These are phyloP conservation scores for Syngnathus scovelli DNA, from an alignment of 2,113 vertebrate genomes.

Conservation along the genomic window DNA sequence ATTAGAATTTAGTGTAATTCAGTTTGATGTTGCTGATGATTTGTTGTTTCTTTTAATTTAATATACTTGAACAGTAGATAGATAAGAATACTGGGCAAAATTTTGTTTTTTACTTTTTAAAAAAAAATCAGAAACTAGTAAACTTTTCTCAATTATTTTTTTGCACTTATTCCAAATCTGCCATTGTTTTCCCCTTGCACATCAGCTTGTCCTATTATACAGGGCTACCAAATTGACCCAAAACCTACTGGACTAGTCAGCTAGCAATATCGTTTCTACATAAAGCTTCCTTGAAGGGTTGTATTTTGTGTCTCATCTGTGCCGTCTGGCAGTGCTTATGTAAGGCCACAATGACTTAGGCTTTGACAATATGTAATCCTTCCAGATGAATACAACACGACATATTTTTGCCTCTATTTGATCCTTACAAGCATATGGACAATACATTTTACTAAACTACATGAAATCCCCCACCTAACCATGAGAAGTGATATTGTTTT, in stretches of 20 bases:
- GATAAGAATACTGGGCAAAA: no score
- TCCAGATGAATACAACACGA: constrained; percentile 46
- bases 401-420: constrained; percentile 51
- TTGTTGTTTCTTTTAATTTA: no score
- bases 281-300: constrained; percentile 4
- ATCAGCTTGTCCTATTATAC: not conserved
- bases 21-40: no score
- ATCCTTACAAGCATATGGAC: constrained; percentile 32
- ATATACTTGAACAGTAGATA: no score
- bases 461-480: constrained; percentile 14
- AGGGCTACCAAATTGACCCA: not conserved
- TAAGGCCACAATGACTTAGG: constrained; percentile 35
- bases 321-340: constrained; percentile 26
- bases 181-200: no score
- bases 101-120: no score
- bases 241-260: not conserved
- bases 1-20: no score
- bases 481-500: constrained; percentile 6
- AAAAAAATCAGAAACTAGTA: no score
- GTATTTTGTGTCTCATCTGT: constrained; percentile 16
- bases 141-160: no score
- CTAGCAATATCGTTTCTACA: not conserved
- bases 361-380: constrained; percentile 42
- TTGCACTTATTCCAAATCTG: no score
- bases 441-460: constrained; percentile 18